Evolutionary conservation across 35 echinoderm and acorn worm species (phyloP).

Genomic region (Chiridota heheva): DNA sequence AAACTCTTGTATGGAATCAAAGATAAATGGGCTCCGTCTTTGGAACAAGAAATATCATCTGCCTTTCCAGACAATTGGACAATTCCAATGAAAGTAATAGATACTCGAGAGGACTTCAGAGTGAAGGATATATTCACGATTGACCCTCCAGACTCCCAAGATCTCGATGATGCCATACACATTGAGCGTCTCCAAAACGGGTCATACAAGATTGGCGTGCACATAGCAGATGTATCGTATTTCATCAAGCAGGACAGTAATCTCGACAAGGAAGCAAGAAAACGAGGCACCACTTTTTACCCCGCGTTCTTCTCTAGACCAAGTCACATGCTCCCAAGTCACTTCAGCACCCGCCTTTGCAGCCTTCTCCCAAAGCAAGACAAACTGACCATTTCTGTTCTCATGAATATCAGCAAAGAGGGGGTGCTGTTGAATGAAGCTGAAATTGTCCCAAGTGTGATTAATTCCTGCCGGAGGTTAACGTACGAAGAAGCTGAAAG

Average conservation of each 20-base stretch:
- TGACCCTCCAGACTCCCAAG: conserved; percentile 66
- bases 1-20: conserved; percentile 72
- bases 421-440: conserved; percentile 31
- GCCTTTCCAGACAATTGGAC: conserved; percentile 65
- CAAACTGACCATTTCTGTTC: conserved; percentile 70
- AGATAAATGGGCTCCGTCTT: conserved; percentile 48
- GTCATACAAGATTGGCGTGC: conserved; percentile 63
- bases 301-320: conserved; percentile 44
- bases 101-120: conserved; percentile 53
- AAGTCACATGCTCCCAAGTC: conserved; percentile 76
- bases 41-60: conserved; percentile 30
- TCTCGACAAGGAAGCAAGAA: conserved; percentile 72
- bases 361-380: conserved; percentile 44
- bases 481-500: conserved; percentile 72
- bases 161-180: conserved; percentile 94
- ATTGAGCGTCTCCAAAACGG: conserved; percentile 32
- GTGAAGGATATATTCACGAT: conserved; percentile 65
- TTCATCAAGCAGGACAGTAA: conserved; percentile 58
- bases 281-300: conserved; percentile 75
- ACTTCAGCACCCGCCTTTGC: conserved; percentile 65
- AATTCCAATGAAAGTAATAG: conserved; percentile 63
- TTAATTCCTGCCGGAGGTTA: conserved; percentile 56
- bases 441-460: conserved; percentile 51
- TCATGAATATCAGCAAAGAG: conserved; percentile 53
- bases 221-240: conserved; percentile 95